These are phyloP conservation scores for Ecliptopera silaceata DNA, from an alignment of 2,888 invertebrate species.

Conservation along the genomic window DNA sequence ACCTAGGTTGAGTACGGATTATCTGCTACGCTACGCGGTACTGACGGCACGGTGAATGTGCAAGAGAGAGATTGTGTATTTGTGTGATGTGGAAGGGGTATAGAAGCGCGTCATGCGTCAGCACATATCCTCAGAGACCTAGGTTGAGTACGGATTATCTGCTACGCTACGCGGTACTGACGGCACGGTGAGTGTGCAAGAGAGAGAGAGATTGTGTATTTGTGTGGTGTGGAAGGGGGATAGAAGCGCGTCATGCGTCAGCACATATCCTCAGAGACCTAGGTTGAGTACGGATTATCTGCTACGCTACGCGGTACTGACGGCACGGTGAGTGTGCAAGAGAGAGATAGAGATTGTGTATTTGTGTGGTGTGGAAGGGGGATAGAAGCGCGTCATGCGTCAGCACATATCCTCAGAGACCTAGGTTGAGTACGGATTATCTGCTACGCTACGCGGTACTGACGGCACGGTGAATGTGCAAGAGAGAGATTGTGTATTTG, in stretches of 20 bases:
- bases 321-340: constrained; percentile 64
- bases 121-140: constrained; percentile 83
- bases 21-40: constrained; percentile 89
- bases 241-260: constrained; percentile 16
- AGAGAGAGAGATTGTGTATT: too few relatives aligned
- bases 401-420: constrained; percentile 73
- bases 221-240: neutral
- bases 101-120: constrained; percentile 15
- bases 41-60: constrained; percentile 78
- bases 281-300: constrained; percentile 95
- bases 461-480: constrained; percentile 78
- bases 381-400: constrained; percentile 19
- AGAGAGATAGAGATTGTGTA: constrained; percentile 85
- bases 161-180: too few relatives aligned
- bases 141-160: too few relatives aligned
- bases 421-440: constrained; percentile 96
- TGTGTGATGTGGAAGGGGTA: constrained; percentile 30
- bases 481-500: constrained; percentile 56
- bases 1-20: constrained; percentile 97
- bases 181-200: neutral
- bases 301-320: constrained; percentile 86
- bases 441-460: constrained; percentile 87
- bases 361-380: neutral
- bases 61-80: constrained; percentile 59
- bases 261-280: constrained; percentile 83